These are phyloP conservation scores for Zelostemma sp. DNA, from an alignment of 1,140 invertebrate species.

Conservation along the genomic window DNA sequence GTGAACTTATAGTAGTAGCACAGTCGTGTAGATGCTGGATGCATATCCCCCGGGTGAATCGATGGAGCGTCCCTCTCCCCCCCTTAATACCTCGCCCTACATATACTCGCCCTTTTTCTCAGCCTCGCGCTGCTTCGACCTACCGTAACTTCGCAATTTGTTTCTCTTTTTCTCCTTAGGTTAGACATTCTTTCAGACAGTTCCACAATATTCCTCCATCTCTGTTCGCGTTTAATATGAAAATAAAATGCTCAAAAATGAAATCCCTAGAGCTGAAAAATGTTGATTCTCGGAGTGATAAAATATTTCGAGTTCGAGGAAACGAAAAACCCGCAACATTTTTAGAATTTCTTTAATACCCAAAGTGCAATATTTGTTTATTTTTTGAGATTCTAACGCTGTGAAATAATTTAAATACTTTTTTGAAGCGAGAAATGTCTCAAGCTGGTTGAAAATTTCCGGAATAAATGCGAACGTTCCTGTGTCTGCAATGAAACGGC, in stretches of 20 bases:
- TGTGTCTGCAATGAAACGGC: slow-evolving; percentile 6
- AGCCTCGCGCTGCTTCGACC: no score
- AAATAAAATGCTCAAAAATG: background rate
- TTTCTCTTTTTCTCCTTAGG: background rate
- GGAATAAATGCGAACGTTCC: background rate
- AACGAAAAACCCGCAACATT: no score
- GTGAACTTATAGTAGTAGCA: slow-evolving; percentile 19
- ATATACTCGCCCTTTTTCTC: slow-evolving; percentile 12
- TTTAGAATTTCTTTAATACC: no score
- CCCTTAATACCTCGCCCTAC: slow-evolving; percentile 34
- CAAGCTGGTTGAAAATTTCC: no score
- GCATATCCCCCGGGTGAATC: slow-evolving; percentile 55
- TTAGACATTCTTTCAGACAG: no score
- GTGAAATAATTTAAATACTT: no score
- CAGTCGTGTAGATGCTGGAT: slow-evolving; percentile 42
- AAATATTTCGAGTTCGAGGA: no score
- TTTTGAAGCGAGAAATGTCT: no score
- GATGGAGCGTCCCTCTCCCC: slow-evolving; percentile 49
- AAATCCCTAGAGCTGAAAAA: no score
- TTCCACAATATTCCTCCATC: background rate
- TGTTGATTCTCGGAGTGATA: no score
- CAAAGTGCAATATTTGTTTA: no score
- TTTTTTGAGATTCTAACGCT: no score
- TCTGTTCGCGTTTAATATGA: background rate
- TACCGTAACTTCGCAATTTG: background rate